Conservation (phyloP, 2,113 vertebrate species). For the Cercocebus atys region DNA sequence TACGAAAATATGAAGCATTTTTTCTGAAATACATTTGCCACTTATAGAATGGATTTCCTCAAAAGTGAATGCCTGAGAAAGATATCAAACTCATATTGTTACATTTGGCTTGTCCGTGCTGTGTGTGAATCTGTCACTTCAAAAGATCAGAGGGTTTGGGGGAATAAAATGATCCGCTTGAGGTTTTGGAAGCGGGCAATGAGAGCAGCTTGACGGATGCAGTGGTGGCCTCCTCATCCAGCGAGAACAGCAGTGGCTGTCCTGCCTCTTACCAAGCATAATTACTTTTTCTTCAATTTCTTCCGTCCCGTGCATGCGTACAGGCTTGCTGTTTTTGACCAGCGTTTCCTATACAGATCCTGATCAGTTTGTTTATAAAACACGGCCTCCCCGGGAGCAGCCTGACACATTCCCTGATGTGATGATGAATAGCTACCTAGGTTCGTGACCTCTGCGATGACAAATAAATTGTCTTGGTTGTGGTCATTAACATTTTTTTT, state of each 20-base stretch:
- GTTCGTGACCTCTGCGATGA: constrained; percentile 86
- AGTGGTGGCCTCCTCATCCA: background rate
- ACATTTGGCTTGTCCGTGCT: background rate
- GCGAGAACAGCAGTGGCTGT: background rate
- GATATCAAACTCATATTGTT: background rate
- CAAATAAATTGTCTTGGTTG: constrained; percentile 80
- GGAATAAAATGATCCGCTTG: background rate
- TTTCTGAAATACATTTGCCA: constrained; percentile 16
- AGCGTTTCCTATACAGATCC: constrained; percentile 87
- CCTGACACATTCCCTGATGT: constrained; percentile 82
- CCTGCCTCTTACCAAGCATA: constrained; percentile 61
- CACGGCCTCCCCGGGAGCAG: constrained; percentile 83
- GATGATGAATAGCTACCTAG: constrained; percentile 92
- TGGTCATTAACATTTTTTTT: constrained; percentile 71
- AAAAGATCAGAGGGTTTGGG: background rate
- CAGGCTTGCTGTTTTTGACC: constrained; percentile 91
- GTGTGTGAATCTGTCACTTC: constrained; percentile 22
- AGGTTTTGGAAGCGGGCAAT: background rate
- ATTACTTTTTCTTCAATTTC: constrained; percentile 76
- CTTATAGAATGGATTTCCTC: constrained; percentile 45
- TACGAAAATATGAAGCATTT: background rate
- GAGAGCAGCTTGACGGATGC: background rate
- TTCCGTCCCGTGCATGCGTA: constrained; percentile 45
- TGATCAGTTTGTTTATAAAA: constrained; percentile 90
- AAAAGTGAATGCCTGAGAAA: background rate